Evolutionary conservation across 2,797 vertebrate genomes (phyloP).

Genomic region (Melanitta fusca): DNA sequence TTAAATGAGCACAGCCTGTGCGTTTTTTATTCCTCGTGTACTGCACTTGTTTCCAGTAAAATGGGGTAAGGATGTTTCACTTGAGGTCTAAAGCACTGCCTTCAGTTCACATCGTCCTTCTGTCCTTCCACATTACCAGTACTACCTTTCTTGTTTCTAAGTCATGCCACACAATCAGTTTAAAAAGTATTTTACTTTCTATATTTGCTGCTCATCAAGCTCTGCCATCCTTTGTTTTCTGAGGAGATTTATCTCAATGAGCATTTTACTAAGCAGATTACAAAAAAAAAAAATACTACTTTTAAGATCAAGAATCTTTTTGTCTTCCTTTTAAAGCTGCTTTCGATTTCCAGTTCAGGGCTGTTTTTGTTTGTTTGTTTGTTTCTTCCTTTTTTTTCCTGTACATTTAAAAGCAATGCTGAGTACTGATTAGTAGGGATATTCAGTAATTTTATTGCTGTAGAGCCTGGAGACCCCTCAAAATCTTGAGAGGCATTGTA

Average conservation of each 20-base stretch:
- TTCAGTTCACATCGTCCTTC: background rate
- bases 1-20: background rate
- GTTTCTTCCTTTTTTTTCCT: background rate
- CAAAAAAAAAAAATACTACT: background rate
- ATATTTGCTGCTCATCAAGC: background rate
- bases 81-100: background rate
- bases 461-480: background rate
- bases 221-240: background rate
- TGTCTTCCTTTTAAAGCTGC: background rate
- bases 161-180: background rate
- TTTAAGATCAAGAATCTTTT: background rate
- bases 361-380: too few relatives aligned
- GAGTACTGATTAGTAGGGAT: background rate
- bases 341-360: background rate
- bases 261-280: background rate
- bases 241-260: background rate
- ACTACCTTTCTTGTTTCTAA: background rate
- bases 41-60: background rate
- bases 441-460: background rate
- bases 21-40: background rate
- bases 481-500: background rate
- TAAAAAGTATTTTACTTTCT: background rate
- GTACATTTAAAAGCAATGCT: background rate
- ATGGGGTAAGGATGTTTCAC: accelerated
- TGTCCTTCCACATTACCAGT: background rate